Evolutionary conservation across 2,113 vertebrate species (phyloP).

Genomic region (Ahaetulla prasina): DNA sequence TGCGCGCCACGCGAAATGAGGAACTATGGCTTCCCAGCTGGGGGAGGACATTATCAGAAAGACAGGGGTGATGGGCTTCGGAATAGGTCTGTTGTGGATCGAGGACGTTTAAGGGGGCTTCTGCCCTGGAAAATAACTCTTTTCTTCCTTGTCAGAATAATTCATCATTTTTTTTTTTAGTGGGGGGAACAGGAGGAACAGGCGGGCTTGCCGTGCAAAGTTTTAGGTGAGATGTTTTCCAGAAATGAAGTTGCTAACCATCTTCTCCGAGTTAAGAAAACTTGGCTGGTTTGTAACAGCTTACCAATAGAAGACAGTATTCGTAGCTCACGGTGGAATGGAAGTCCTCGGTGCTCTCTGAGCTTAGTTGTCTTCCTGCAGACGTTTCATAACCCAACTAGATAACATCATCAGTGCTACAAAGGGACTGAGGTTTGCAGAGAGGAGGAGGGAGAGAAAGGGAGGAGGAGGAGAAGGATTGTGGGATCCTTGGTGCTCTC

Average conservation of each 20-base stretch:
- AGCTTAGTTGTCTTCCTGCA: too few species aligned
- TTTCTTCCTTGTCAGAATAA: not conserved
- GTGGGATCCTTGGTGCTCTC: too few species aligned
- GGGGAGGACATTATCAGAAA: too few species aligned
- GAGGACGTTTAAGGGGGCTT: not conserved
- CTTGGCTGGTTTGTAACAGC: not conserved
- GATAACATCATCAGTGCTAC: too few species aligned
- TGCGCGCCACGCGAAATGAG: not conserved
- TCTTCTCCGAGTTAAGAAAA: not conserved
- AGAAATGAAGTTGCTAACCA: not conserved
- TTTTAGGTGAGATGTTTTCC: not conserved
- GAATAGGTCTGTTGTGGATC: not conserved
- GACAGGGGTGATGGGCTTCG: too few species aligned
- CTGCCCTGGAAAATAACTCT: not conserved
- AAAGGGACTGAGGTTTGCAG: too few species aligned
- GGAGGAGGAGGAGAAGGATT: too few species aligned
- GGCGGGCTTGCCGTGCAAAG: not conserved
- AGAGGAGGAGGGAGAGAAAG: too few species aligned
- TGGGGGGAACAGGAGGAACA: not conserved
- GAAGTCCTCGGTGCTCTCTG: too few species aligned
- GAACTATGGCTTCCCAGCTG: not conserved
- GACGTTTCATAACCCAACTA: too few species aligned
- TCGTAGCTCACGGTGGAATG: too few species aligned
- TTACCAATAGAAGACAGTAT: too few species aligned
- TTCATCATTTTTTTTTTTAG: not conserved